Conservation (phyloP, 2,888 invertebrate species). For the Syrphus vitripennis region DNA sequence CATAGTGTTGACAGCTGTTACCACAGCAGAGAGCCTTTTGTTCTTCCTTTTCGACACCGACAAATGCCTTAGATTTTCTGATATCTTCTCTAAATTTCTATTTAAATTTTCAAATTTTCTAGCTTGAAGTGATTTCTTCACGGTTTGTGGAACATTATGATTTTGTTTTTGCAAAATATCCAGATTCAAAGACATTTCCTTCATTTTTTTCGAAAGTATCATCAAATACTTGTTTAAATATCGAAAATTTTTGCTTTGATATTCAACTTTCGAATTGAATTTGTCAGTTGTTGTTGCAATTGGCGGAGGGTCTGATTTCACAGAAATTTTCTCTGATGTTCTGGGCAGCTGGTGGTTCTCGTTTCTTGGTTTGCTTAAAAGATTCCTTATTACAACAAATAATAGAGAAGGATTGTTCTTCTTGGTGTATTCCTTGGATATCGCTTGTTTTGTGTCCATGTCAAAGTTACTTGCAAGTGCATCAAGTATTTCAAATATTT, state of each 20-base stretch:
- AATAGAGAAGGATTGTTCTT: slow-evolving; percentile 72
- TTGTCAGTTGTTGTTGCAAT: background rate
- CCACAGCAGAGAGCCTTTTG: slow-evolving; percentile 72
- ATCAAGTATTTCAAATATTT: slow-evolving; percentile 77
- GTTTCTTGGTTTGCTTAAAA: slow-evolving; percentile 37
- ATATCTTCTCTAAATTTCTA: slow-evolving; percentile 75
- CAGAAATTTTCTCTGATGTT: background rate
- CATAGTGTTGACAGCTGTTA: slow-evolving; percentile 74
- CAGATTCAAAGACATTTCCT: slow-evolving; percentile 74
- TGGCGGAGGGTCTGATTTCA: background rate
- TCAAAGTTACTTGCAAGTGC: slow-evolving; percentile 73
- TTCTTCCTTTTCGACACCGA: slow-evolving; percentile 73
- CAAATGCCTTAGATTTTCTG: slow-evolving; percentile 73
- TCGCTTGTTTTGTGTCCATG: slow-evolving; percentile 46
- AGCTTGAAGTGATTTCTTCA: slow-evolving; percentile 61
- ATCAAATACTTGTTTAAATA: slow-evolving; percentile 75
- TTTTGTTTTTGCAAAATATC: slow-evolving; percentile 71
- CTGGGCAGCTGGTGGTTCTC: background rate
- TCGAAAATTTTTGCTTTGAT: slow-evolving; percentile 72
- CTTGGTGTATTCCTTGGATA: slow-evolving; percentile 70
- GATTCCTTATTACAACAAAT: slow-evolving; percentile 71
- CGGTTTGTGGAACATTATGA: background rate
- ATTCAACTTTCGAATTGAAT: slow-evolving; percentile 36
- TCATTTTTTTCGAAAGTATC: slow-evolving; percentile 75
- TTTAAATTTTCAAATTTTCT: slow-evolving; percentile 74